phyloP scores from a whole-genome alignment of 2,113 vertebrate species.

The Malaclemys terrapin region DNA sequence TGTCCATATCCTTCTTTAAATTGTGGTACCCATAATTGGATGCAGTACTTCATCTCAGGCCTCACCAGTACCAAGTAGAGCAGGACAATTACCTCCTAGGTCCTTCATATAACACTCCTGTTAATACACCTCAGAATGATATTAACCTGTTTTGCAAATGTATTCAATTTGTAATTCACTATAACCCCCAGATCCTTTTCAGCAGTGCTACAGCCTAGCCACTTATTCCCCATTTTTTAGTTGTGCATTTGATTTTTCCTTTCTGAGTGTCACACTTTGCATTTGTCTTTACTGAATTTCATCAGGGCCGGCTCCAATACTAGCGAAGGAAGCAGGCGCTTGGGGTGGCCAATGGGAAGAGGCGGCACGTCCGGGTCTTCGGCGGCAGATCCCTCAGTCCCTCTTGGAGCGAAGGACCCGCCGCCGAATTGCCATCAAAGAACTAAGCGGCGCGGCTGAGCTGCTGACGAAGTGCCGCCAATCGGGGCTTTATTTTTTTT shows the following conservation, averaged over 20 bases:
- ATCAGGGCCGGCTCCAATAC: background rate
- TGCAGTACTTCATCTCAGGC: background rate
- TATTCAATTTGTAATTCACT: background rate
- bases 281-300: too few relatives aligned
- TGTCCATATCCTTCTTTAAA: too few relatives aligned
- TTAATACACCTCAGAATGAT: background rate
- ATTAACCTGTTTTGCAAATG: background rate
- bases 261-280: too few relatives aligned
- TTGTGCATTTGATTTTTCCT: background rate
- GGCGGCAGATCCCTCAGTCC: too few relatives aligned
- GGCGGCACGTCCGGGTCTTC: too few relatives aligned
- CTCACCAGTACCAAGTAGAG: background rate
- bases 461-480: too few relatives aligned
- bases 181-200: background rate
- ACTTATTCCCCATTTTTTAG: background rate
- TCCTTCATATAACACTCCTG: background rate
- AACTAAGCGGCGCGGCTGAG: too few relatives aligned
- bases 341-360: too few relatives aligned
- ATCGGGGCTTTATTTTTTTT: too few relatives aligned
- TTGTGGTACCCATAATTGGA: background rate
- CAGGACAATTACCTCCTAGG: background rate
- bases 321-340: too few relatives aligned
- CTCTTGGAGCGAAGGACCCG: too few relatives aligned
- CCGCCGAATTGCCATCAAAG: too few relatives aligned
- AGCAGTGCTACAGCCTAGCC: background rate